phyloP scores from a whole-genome alignment of 2,797 vertebrate species.

The Sebastes taczanowskii region DNA sequence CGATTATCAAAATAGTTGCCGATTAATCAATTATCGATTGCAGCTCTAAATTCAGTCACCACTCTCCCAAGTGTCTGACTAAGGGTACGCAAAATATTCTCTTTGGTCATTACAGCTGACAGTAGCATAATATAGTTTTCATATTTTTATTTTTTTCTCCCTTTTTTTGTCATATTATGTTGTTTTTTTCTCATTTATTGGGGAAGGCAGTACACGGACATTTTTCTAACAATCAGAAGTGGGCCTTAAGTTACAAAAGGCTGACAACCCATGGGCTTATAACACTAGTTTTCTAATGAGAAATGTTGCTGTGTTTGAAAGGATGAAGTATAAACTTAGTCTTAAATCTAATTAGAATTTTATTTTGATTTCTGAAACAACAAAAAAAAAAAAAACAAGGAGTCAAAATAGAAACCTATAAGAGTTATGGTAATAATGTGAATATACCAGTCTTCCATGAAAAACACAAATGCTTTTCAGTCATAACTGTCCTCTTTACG shows the following conservation, averaged over 20 bases:
- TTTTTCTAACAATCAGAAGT: neutral
- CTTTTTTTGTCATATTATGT: neutral
- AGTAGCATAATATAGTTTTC: too few relatives aligned
- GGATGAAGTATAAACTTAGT: neutral
- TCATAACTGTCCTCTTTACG: neutral
- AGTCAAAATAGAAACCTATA: neutral
- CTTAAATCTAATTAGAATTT: too few relatives aligned
- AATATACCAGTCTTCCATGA: neutral
- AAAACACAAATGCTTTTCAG: neutral
- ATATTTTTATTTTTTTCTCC: rapidly evolving
- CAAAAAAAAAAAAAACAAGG: too few relatives aligned
- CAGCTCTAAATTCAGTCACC: too few relatives aligned
- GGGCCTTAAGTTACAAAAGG: neutral
- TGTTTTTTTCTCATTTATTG: neutral
- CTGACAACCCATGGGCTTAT: rapidly evolving
- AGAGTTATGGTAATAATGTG: neutral
- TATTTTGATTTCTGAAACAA: too few relatives aligned
- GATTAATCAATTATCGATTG: rapidly evolving
- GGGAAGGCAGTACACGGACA: neutral
- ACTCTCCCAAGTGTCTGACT: too few relatives aligned
- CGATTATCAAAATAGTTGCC: too few relatives aligned
- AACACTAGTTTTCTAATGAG: neutral
- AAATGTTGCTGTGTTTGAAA: rapidly evolving
- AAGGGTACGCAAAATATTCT: too few relatives aligned
- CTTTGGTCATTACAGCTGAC: too few relatives aligned